phyloP scores from a whole-genome alignment of 2,113 vertebrate genomes.

The Neodon shergylaensis region DNA sequence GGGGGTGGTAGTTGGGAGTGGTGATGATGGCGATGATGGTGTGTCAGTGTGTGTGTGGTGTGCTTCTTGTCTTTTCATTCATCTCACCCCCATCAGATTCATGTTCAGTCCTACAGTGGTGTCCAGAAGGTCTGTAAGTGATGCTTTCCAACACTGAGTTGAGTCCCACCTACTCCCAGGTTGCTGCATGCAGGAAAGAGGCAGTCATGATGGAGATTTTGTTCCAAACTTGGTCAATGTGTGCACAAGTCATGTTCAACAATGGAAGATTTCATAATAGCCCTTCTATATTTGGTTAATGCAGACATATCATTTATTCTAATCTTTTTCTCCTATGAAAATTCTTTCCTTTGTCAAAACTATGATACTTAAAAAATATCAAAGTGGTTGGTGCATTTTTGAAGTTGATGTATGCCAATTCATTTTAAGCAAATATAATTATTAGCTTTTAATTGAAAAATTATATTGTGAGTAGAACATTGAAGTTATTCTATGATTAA shows the following conservation, averaged over 20 bases:
- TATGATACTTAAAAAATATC: background rate
- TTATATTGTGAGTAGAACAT: background rate
- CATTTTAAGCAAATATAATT: background rate
- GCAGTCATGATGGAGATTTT: background rate
- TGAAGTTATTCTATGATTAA: slow-evolving; percentile 1
- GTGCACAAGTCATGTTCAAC: background rate
- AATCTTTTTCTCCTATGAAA: background rate
- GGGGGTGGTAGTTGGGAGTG: too few species aligned
- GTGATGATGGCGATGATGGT: background rate
- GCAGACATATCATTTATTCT: background rate
- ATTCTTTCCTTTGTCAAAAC: slow-evolving; percentile 14
- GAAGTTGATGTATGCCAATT: background rate
- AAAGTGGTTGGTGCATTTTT: background rate
- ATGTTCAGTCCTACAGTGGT: background rate
- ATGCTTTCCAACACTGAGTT: background rate
- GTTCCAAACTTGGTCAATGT: background rate
- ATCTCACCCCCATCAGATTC: fast-evolving
- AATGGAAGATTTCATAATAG: background rate
- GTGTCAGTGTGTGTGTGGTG: background rate
- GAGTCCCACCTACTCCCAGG: background rate
- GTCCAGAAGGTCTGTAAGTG: background rate
- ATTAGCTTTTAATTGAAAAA: slow-evolving; percentile 44
- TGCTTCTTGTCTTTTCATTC: background rate
- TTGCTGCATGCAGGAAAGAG: background rate
- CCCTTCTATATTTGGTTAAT: background rate